Base-by-base conservation (phyloP, 1,140 invertebrate species). In the Myzus persicae region DNA sequence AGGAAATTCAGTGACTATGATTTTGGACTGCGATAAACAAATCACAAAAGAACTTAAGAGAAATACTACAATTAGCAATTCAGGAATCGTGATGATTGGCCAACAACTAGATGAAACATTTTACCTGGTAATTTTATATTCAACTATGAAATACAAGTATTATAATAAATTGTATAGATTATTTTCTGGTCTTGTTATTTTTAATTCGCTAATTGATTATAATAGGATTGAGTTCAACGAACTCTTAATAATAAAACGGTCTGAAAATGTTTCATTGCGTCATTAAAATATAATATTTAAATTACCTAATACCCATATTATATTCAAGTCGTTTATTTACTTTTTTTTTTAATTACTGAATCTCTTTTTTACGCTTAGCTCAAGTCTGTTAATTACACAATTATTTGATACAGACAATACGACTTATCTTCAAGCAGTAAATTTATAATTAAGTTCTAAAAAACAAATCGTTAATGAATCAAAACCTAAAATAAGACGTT, bases 41-140 rank as follows among this genome's bases (percentile, higher is more conserved):
- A 95, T 96, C 85, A 97, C 97, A 0, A 95, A 95, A 93, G 94
- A 95, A 8, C 95, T 98, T 5, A 95, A 95, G 42, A 95, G 97
- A 85, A 95, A 95, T 54, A 94, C 95, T 26, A 95, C 95, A 3
- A 95, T 98, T 81, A 97, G 96, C 93, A 96, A 96, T 22, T 96
- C 96, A 67, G 97, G 97, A 9, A 96, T 97, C n/a, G 95, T 97
- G 22, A 96, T 97, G 31, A 96, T 98, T 7, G 97, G 97, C 6
- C 96, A 96, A 90, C 96, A 98, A 94, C 95, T 97, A 38, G 95
- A 96, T 8, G 96, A 97, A 96, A 96, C 93, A 96, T 96, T 94
- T 97, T 96, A 95, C 95, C 96, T 94, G 97, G 97, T 95, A 95
- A 95, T 95, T 36, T 24, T 82, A 24, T 82, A 82, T 82, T 22